A percentile compares a stretch with the other conserved stretches of the same genome.
Evolutionary conservation across 1,140 invertebrate genomes (phyloP).

Genomic region (Phortica variegata): DNA sequence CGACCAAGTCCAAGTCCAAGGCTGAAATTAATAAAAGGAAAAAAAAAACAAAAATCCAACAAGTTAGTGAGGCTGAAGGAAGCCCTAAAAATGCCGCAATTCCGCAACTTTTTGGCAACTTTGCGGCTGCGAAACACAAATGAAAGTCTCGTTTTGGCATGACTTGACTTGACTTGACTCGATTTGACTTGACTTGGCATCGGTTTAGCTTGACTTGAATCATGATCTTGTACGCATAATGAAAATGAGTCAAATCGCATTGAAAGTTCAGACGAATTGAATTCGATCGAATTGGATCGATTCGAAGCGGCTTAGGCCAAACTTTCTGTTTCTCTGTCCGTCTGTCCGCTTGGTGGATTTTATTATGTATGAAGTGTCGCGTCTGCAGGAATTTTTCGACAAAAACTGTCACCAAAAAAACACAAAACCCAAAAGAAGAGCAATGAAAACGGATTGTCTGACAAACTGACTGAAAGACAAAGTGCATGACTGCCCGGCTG

Average conservation of each 20-base stretch:
- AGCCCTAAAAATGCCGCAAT: conserved; percentile 44
- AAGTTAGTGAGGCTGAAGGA: too few relatives aligned
- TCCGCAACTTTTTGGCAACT: not conserved
- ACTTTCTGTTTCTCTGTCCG: too few relatives aligned
- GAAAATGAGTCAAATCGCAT: not conserved
- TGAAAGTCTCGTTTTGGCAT: too few relatives aligned
- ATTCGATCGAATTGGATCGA: too few relatives aligned
- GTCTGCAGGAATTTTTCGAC: conserved; percentile 40
- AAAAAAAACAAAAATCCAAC: conserved; percentile 14
- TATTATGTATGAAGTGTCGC: conserved; percentile 57
- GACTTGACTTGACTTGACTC: too few relatives aligned
- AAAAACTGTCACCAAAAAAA: conserved; percentile 12
- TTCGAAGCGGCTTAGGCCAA: too few relatives aligned
- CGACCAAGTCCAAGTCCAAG: conserved; percentile 33
- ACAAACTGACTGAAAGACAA: too few relatives aligned
- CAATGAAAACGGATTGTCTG: not conserved
- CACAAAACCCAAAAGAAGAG: conserved; percentile 2
- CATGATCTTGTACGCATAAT: too few relatives aligned
- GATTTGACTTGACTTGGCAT: too few relatives aligned
- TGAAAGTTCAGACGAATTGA: too few relatives aligned
- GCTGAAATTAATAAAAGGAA: conserved; percentile 47
- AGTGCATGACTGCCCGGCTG: too few relatives aligned
- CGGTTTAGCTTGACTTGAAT: too few relatives aligned
- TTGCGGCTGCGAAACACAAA: not conserved
- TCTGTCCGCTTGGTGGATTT: conserved; percentile 33